phyloP scores from a whole-genome alignment of 2,888 invertebrate genomes.

The Alloscopus bannaensis region DNA sequence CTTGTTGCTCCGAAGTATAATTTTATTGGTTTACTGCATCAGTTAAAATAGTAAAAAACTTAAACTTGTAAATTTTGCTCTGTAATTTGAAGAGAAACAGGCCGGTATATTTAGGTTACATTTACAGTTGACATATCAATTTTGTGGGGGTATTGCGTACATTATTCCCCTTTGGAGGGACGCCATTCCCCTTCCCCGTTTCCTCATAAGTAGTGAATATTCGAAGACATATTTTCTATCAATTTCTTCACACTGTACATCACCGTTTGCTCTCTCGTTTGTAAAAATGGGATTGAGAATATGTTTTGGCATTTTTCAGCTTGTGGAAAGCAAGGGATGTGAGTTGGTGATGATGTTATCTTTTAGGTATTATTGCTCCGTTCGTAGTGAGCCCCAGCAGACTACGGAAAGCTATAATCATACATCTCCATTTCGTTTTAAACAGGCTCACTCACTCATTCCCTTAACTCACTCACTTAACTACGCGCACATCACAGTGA shows the following conservation, averaged over 20 bases:
- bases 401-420: slow-evolving; percentile 27
- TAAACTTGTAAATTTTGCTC: too few relatives aligned
- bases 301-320: slow-evolving; percentile 62
- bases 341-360: slow-evolving; percentile 36
- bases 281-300: slow-evolving; percentile 47
- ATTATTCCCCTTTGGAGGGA: too few relatives aligned
- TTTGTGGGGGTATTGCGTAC: too few relatives aligned
- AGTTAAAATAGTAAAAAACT: too few relatives aligned
- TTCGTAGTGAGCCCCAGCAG: slow-evolving; percentile 45
- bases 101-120: too few relatives aligned
- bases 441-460: slow-evolving; percentile 55
- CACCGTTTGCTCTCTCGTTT: slow-evolving; percentile 11
- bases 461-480: slow-evolving; percentile 16
- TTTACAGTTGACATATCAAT: too few relatives aligned
- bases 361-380: slow-evolving; percentile 57
- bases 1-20: too few relatives aligned
- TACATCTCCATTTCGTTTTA: slow-evolving; percentile 61
- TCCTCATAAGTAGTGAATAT: slow-evolving; percentile 15
- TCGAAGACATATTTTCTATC: slow-evolving; percentile 25
- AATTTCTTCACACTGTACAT: slow-evolving; percentile 18
- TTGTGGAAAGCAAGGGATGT: slow-evolving; percentile 50
- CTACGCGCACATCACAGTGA: not conserved
- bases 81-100: too few relatives aligned
- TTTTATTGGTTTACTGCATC: too few relatives aligned
- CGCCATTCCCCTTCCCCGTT: too few relatives aligned